Percentiles rank a stretch among this genome's conserved stretches.
phyloP scores from a whole-genome alignment of 2,113 vertebrate genomes.

The Ailurus styani region DNA sequence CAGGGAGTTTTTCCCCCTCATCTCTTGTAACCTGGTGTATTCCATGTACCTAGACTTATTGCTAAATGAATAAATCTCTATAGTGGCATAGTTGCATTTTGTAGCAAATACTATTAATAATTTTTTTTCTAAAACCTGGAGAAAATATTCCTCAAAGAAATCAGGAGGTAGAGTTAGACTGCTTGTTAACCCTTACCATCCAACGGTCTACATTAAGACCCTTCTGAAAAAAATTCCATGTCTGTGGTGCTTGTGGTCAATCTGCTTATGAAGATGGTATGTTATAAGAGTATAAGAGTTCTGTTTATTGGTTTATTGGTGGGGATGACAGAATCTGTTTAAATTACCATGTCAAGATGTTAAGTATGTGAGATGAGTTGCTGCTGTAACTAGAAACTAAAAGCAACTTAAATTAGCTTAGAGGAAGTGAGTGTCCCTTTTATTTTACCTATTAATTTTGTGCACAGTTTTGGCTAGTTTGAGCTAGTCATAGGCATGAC shows the following conservation, averaged over 20 bases:
- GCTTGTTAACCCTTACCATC: background rate
- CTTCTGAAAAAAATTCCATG: background rate
- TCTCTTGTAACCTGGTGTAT: background rate
- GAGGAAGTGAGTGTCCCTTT: background rate
- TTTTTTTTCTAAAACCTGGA: background rate
- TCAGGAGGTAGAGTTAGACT: background rate
- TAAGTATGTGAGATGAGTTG: slow-evolving; percentile 1
- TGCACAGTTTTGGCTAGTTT: background rate
- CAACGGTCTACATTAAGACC: background rate
- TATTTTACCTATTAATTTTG: slow-evolving; percentile 3
- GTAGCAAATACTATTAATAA: background rate
- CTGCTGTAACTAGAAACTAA: slow-evolving; percentile 14
- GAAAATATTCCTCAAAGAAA: background rate
- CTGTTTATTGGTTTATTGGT: background rate
- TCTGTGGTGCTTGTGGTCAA: background rate
- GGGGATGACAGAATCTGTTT: background rate
- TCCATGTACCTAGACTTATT: background rate
- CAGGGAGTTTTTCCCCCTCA: background rate
- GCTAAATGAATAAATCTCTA: background rate
- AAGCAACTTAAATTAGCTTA: background rate
- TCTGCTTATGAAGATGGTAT: background rate
- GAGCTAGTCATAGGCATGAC: background rate
- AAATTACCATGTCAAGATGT: background rate
- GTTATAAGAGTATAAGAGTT: background rate
- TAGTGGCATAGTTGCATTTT: background rate